Evolutionary conservation across 2,888 invertebrate genomes (phyloP).

Genomic region (Ochropleura plecta): DNA sequence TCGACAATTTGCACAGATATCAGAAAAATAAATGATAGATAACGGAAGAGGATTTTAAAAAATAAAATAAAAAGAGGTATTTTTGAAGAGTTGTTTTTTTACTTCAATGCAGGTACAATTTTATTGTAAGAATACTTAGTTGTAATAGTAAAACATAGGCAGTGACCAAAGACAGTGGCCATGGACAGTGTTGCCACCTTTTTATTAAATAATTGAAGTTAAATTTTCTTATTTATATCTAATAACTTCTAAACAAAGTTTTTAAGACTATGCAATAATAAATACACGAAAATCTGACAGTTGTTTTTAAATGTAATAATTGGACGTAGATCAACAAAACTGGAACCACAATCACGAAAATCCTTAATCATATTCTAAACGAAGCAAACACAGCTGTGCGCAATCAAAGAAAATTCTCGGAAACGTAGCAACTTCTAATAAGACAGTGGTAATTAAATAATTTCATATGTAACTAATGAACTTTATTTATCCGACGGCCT

Average conservation of each 20-base stretch:
- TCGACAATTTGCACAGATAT: background rate
- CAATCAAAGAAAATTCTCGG: slow-evolving; percentile 54
- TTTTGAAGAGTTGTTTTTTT: background rate
- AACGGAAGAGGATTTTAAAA: too few species aligned
- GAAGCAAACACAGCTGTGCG: slow-evolving; percentile 36
- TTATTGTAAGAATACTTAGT: too few species aligned
- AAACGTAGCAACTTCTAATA: slow-evolving; percentile 39
- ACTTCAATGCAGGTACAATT: too few species aligned
- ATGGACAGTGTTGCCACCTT: too few species aligned
- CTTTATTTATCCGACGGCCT: slow-evolving; percentile 68
- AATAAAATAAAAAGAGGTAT: too few species aligned
- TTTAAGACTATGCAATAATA: background rate
- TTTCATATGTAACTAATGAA: slow-evolving; percentile 70
- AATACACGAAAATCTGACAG: background rate
- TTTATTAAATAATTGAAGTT: too few species aligned
- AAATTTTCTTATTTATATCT: too few species aligned
- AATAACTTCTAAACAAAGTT: background rate
- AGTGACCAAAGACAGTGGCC: too few species aligned
- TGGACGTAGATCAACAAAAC: slow-evolving; percentile 8
- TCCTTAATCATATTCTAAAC: slow-evolving; percentile 17
- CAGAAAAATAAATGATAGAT: background rate
- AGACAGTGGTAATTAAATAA: slow-evolving; percentile 65
- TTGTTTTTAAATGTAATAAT: background rate
- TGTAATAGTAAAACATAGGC: too few species aligned
- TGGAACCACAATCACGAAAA: slow-evolving; percentile 20